Evolutionary conservation across 2,797 vertebrate species (phyloP).

Genomic region (Sebastes matsubarae): DNA sequence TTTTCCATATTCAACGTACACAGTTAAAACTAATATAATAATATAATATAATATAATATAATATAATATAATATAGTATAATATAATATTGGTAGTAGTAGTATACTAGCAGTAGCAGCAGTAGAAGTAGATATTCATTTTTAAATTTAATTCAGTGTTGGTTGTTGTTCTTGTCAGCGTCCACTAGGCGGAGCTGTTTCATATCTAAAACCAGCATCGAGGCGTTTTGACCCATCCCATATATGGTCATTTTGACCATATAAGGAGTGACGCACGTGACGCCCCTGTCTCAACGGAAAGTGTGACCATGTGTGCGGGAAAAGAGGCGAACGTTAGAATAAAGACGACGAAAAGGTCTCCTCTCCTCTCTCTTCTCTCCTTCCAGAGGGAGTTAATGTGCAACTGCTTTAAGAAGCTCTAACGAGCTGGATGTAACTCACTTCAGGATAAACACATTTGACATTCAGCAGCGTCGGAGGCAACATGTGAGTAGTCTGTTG

Average conservation of each 20-base stretch:
- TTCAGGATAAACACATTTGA: neutral
- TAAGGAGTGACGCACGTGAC: constrained; percentile 46
- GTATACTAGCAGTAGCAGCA: neutral
- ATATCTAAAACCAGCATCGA: fast-evolving
- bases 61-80: too few species aligned
- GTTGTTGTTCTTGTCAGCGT: neutral
- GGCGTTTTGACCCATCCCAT: neutral
- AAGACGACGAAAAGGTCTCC: neutral
- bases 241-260: constrained; percentile 60
- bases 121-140: too few species aligned
- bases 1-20: too few species aligned
- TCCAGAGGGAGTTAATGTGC: neutral
- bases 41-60: too few species aligned
- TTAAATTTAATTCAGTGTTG: neutral
- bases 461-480: neutral
- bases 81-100: neutral
- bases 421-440: neutral
- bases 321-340: constrained; percentile 56
- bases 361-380: neutral
- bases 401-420: neutral
- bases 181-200: constrained; percentile 40
- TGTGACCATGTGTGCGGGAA: constrained; percentile 70
- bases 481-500: constrained; percentile 33
- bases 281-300: constrained; percentile 59
- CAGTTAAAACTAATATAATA: too few species aligned